Evolutionary conservation across 2,888 invertebrate species (phyloP), one percentile per base, ranked within the genome.

Genomic region (Drosophila basisetae): DNA sequence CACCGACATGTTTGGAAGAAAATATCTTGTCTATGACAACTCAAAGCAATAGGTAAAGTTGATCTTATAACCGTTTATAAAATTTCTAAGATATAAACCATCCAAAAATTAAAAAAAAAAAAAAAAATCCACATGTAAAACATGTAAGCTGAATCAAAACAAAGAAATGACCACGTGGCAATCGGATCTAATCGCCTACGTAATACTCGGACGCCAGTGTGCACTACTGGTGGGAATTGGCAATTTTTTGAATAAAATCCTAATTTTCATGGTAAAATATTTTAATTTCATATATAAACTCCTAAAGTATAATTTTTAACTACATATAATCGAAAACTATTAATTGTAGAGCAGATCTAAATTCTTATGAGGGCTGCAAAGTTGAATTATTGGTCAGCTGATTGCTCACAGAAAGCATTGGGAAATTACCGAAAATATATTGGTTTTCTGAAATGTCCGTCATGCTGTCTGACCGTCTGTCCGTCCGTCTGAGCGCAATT

Each of bases 221-320:
- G 13, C 47, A 16, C 47, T 47, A 22, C 22, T 22, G 22, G 7
- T 47, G 16, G 47, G 22, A 28, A 58, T 37, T 54, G 58, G 55
- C 50, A 65, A 41, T 50, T 33, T 56, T 58, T 22, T 63, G 52
- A 47, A 65, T 47, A 50, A 54, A 52, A 30, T 28, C 30, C 11
- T 28, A 30, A 30, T 52, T 52, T 30, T 30, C 52, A 54, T 68
- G 43, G 59, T 56, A 50, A 80, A 80, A 72, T 70, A 80, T 68
- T 67, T 76, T 69, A 62, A 66, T 31, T 49, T 66, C 58, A 52
- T 66, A 64, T 68, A 71, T 37, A 65, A 68, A 49, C 47, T 47
- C 22, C 25, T 47, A 25, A 47, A 47, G 22, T 47, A 25, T 16
- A 25, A 16, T 47, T 16, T 47, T 16, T 47, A 47, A 25, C 47